Evolutionary conservation across 2,888 invertebrate species (phyloP).

Genomic region (Choristoneura rosaceana): DNA sequence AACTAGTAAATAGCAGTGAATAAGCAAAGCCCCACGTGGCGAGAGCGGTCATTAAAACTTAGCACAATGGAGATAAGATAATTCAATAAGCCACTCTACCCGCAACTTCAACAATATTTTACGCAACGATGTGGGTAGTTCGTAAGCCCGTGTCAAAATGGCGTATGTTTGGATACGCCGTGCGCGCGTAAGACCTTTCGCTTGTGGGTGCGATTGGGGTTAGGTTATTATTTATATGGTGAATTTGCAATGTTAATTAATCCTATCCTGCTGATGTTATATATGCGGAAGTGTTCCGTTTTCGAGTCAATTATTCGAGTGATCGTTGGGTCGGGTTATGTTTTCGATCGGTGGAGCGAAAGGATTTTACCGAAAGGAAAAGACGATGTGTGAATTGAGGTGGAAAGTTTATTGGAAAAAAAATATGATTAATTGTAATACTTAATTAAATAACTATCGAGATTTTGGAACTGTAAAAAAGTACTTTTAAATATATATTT

Average conservation of each 20-base stretch:
- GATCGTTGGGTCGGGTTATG: conserved; percentile 1
- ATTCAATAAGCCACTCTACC: conserved; percentile 76
- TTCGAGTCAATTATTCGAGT: not conserved
- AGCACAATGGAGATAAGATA: conserved; percentile 74
- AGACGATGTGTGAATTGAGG: too few species aligned
- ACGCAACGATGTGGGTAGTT: conserved; percentile 53
- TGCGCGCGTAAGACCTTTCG: not conserved
- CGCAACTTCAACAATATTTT: conserved; percentile 64
- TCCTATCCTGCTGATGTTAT: conserved; percentile 31
- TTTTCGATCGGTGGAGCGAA: not conserved
- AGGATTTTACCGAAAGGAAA: too few species aligned
- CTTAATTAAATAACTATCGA: too few species aligned
- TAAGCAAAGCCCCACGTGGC: conserved; percentile 33
- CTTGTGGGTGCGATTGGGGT: not conserved
- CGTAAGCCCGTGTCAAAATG: not conserved
- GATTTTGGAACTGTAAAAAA: too few species aligned
- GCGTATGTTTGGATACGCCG: not conserved
- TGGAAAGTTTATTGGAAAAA: too few species aligned
- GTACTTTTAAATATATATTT: too few species aligned
- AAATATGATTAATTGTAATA: too few species aligned
- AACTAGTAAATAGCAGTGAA: conserved; percentile 35
- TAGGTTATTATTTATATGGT: conserved; percentile 39
- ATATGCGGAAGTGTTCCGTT: conserved; percentile 24
- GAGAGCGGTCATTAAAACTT: conserved; percentile 76
- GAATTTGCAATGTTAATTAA: conserved; percentile 42